Conservation (phyloP, 2,797 vertebrate species). For the Sparidentex hasta region DNA sequence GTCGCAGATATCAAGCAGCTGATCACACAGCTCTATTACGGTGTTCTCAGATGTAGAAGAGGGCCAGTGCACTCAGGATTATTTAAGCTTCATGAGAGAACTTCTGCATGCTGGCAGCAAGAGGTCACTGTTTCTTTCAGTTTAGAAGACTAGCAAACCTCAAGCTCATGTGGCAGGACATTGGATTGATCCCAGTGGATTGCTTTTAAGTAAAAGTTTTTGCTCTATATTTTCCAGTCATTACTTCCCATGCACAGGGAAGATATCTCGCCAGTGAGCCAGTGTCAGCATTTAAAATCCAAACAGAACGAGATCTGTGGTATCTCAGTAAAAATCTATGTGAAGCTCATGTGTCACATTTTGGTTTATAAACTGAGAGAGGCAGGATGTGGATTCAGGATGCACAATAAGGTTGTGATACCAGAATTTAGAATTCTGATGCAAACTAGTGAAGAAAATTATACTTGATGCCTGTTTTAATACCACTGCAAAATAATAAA, state of each 20-base stretch:
- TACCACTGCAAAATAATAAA: too few relatives aligned
- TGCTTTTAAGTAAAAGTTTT: not conserved
- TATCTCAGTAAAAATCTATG: not conserved
- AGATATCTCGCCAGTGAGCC: not conserved
- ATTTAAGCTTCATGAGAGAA: not conserved
- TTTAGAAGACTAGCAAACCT: constrained; percentile 1
- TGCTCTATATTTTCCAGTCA: not conserved
- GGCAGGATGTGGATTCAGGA: too few relatives aligned
- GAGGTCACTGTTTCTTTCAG: constrained; percentile 23
- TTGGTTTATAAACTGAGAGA: too few relatives aligned
- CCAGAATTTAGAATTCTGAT: too few relatives aligned
- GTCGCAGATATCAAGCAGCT: not conserved
- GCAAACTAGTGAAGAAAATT: too few relatives aligned
- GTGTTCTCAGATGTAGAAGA: not conserved
- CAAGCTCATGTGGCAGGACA: not conserved
- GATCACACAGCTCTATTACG: not conserved
- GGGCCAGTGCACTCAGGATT: not conserved
- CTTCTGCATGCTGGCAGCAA: constrained; percentile 7
- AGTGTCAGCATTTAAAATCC: not conserved
- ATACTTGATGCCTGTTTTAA: too few relatives aligned
- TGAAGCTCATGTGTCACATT: not conserved
- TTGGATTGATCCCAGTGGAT: not conserved
- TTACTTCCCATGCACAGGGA: not conserved
- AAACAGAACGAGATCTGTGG: not conserved
- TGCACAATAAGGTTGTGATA: too few relatives aligned